Conservation (phyloP, 2,113 vertebrate species). For the Cercopithecus mona region DNA sequence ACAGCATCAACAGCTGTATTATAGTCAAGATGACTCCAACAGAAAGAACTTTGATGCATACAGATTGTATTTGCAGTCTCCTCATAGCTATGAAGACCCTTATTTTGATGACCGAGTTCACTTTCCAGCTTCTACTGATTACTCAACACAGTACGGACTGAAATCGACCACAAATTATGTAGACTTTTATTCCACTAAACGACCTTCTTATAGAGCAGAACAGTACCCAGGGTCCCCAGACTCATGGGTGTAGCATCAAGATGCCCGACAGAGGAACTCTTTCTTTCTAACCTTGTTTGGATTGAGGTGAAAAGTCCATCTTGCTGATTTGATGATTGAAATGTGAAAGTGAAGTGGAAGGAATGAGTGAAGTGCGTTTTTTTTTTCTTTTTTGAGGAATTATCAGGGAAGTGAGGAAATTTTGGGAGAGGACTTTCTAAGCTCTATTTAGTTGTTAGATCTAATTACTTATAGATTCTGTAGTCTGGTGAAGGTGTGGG, state of each 20-base stretch:
- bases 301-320: constrained; percentile 79
- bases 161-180: constrained; percentile 96
- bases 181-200: constrained; percentile 97
- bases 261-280: constrained; percentile 79
- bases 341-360: constrained; percentile 91
- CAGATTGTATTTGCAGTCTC: constrained; percentile 94
- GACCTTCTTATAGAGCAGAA: constrained; percentile 94
- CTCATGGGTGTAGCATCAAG: constrained; percentile 94
- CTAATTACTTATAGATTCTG: constrained; percentile 89
- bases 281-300: constrained; percentile 79
- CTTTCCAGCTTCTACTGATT: constrained; percentile 91
- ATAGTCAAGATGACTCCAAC: constrained; percentile 88
- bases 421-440: constrained; percentile 80
- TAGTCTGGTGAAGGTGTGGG: constrained; percentile 93
- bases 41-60: constrained; percentile 96
- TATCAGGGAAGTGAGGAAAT: constrained; percentile 79
- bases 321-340: constrained; percentile 82
- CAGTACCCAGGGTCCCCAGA: constrained; percentile 98
- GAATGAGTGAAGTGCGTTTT: constrained; percentile 83
- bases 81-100: constrained; percentile 94
- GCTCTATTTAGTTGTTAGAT: constrained; percentile 90
- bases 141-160: constrained; percentile 92
- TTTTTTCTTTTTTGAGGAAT: constrained; percentile 77
- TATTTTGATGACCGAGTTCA: constrained; percentile 95
- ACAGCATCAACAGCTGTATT: constrained; percentile 94